These are phyloP conservation scores for Carduelis carduelis DNA, from an alignment of 2,797 vertebrate species.

Conservation along the genomic window DNA sequence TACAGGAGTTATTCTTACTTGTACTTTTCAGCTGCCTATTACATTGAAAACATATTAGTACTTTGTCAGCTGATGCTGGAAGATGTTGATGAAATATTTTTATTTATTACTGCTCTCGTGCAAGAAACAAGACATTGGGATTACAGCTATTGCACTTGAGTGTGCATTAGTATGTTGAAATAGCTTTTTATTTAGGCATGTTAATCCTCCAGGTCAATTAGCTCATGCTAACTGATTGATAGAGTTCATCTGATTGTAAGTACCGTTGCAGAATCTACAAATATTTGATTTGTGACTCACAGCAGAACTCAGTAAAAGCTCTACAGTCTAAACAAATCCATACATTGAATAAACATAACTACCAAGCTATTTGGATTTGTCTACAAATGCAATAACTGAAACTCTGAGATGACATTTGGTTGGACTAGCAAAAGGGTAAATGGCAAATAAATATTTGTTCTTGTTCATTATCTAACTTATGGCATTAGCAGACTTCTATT, in stretches of 20 bases:
- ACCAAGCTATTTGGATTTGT: conserved; percentile 36
- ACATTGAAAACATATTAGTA: background rate
- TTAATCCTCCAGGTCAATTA: conserved; percentile 26
- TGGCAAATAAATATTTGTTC: conserved; percentile 47
- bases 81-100: conserved; percentile 4
- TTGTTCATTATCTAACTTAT: background rate
- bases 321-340: conserved; percentile 23
- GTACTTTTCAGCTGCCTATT: background rate
- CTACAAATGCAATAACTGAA: conserved; percentile 4
- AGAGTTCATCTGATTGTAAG: conserved; percentile 5
- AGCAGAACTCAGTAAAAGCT: conserved; percentile 32
- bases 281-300: conserved; percentile 28
- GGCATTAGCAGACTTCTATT: background rate
- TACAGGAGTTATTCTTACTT: background rate
- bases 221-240: background rate
- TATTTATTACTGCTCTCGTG: background rate
- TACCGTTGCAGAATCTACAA: background rate
- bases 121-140: background rate
- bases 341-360: conserved; percentile 48
- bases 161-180: background rate
- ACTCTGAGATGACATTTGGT: conserved; percentile 17
- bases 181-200: conserved; percentile 9
- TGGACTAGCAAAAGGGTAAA: conserved; percentile 29
- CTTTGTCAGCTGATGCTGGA: background rate
- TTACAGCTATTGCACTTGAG: background rate